Evolutionary conservation across 1,140 invertebrate species (phyloP).

Genomic region (Oryctes rhinoceros): DNA sequence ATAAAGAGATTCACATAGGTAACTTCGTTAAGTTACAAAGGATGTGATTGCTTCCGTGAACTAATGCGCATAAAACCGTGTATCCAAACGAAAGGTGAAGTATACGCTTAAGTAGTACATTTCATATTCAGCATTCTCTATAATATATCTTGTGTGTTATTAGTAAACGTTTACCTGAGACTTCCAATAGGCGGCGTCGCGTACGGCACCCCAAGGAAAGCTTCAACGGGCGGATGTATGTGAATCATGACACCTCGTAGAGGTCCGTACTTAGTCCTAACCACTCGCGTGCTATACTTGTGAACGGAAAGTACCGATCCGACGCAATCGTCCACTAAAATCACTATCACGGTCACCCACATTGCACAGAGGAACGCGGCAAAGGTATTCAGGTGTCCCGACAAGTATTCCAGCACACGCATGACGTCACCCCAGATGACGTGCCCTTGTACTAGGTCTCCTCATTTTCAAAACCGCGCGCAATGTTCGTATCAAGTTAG

Average conservation of each 20-base stretch:
- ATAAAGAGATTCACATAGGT: too few relatives aligned
- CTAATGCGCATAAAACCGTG: too few relatives aligned
- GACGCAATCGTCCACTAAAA: slow-evolving; percentile 62
- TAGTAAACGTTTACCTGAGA: slow-evolving; percentile 62
- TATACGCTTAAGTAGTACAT: too few relatives aligned
- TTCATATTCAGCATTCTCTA: too few relatives aligned
- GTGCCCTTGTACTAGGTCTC: slow-evolving; percentile 31
- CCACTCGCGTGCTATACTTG: slow-evolving; percentile 81
- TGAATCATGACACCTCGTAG: slow-evolving; percentile 84
- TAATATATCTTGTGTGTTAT: too few relatives aligned
- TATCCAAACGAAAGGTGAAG: too few relatives aligned
- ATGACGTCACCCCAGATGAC: slow-evolving; percentile 56
- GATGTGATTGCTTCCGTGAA: too few relatives aligned
- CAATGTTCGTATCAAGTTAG: slow-evolving; percentile 4
- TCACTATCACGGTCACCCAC: slow-evolving; percentile 60
- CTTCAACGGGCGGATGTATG: slow-evolving; percentile 82
- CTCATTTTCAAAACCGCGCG: slow-evolving; percentile 7
- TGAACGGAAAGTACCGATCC: slow-evolving; percentile 64
- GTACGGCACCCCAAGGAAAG: slow-evolving; percentile 95
- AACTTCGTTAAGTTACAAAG: too few relatives aligned
- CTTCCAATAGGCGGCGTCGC: slow-evolving; percentile 81
- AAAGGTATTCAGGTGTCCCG: slow-evolving; percentile 51
- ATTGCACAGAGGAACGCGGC: slow-evolving; percentile 50
- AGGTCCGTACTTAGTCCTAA: slow-evolving; percentile 87
- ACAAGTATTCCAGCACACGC: slow-evolving; percentile 50